These are phyloP conservation scores for Callitettix versicolor DNA, from an alignment of 1,140 invertebrate genomes.

Conservation along the genomic window DNA sequence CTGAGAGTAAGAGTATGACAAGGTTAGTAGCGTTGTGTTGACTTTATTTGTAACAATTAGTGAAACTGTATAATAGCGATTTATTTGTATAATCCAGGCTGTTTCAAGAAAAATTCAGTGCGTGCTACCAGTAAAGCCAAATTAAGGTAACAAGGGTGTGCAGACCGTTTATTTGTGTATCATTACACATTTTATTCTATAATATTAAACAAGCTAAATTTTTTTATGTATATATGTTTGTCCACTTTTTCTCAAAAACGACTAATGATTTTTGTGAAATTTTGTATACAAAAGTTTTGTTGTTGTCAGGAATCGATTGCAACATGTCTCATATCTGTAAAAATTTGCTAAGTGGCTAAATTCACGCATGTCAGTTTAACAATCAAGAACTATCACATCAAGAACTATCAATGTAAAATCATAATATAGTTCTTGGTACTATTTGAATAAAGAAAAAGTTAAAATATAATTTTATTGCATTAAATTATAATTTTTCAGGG, in stretches of 20 bases:
- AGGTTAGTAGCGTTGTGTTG: conserved; percentile 22
- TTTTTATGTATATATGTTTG: no score
- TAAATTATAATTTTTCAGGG: conserved; percentile 2
- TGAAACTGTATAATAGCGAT: no score
- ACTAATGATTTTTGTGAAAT: no score
- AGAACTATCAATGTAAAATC: background rate
- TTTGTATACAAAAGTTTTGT: no score
- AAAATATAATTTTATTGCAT: background rate
- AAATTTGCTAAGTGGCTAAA: no score
- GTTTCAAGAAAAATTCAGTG: background rate
- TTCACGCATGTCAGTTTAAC: no score
- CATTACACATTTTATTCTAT: background rate
- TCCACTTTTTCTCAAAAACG: no score
- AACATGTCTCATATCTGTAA: no score
- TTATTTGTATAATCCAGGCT: background rate
- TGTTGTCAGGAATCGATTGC: no score
- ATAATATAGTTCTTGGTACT: background rate
- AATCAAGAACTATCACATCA: no score
- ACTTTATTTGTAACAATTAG: no score
- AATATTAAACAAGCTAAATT: no score
- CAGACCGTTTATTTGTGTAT: background rate
- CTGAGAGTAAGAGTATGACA: conserved; percentile 42
- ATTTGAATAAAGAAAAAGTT: background rate
- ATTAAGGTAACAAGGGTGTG: background rate
- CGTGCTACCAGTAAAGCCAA: background rate